Evolutionary conservation across 1,140 invertebrate genomes (phyloP), one percentile per base, ranked within the genome.

Genomic region (Coptotermes formosanus): DNA sequence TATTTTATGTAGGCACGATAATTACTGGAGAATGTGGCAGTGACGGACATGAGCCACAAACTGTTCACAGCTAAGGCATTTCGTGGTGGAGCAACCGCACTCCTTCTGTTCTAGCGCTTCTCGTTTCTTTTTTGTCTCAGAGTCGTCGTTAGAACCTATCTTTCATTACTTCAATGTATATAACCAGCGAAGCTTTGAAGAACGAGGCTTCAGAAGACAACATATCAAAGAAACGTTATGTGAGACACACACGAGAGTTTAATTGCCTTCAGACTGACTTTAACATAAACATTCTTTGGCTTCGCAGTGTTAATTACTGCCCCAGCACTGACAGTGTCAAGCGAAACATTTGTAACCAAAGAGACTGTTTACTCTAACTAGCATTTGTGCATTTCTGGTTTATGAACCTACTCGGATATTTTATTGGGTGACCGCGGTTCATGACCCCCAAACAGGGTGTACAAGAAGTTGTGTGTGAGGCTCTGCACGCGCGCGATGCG

Each of bases 91-190:
- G 64, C 64, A 7, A 30, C 64, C 7, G 16, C n/a, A 64, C n/a
- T 11, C 30, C n/a, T 75, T 75, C n/a, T 30, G 9, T 30, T 75
- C 25, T 2, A n/a, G 14, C n/a, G 1, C 30, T n/a, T n/a, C 14
- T 69, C 25, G n/a, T 69, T 12, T n/a, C 14, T 30, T 75, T 75
- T 75, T 30, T 75, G n/a, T 64, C 25, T 16, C 64, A 2, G 64
- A 38, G 38, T 38, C 64, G n/a, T 30, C 64, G n/a, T 75, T 75
- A 75, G 64, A 75, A 75, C 64, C 1, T n/a, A 75, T 75, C 64
- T 75, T 75, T 75, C 64, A 75, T 30, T 75, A 75, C 64, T 75
- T 75, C 64, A n/a, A 2, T 75, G 64, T n/a, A 75, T 75, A 75
- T 75, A 75, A 75, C 9, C n/a, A 75, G n/a, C 14, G 25, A 30